Base-by-base conservation (phyloP, 2,113 vertebrate genomes). In the Panurus biarmicus region DNA sequence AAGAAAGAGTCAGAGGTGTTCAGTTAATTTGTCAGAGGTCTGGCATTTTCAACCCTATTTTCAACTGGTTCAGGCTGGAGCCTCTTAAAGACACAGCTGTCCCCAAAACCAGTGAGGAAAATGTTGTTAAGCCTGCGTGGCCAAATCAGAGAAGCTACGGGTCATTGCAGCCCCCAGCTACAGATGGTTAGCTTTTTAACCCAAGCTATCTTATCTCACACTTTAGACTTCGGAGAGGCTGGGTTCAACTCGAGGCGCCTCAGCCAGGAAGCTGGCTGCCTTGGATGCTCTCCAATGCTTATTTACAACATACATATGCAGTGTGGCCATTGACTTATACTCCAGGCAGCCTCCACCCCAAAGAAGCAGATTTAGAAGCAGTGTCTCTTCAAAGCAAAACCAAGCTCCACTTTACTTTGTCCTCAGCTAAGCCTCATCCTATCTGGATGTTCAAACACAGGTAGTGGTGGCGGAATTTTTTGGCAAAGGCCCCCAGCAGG, bases 321-420 rank as follows among this genome's bases (percentile, higher is more conserved):
- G 79, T 1, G 5, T 72, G 92, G 82, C 87, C 88, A 84, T 86
- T 91, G 95, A 97, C 95, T 95, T 95, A 95, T 81, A 78, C 73
- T 64, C 61, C 69, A 71, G 83, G 79, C 85, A 83, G 72, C 79
- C 90, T 95, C 93, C 40, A 0, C 87, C 94, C 88, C 87, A 11
- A 77, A 90, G 65, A 85, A 47, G 79, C 90, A 91, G 91, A 96
- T 96, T 96, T 94, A 94, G 94, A 95, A 95, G 79, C 73, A 61
- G 85, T 0, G 7, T 56, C n/a, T 85, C 85, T 95, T 94, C 93
- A 96, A 97, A 94, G 85, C 1, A 0, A 88, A 86, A 24, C 21
- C 0, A 3, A 0, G 5, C 53, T 88, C 45, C 1, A 3, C 90
- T 91, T 83, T 42, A 23, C 78, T 94, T 75, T 69, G 48, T 31